Evolutionary conservation across 2,888 invertebrate genomes (phyloP), one percentile per base, ranked within the genome.

Genomic region (Hypomecis punctinalis): DNA sequence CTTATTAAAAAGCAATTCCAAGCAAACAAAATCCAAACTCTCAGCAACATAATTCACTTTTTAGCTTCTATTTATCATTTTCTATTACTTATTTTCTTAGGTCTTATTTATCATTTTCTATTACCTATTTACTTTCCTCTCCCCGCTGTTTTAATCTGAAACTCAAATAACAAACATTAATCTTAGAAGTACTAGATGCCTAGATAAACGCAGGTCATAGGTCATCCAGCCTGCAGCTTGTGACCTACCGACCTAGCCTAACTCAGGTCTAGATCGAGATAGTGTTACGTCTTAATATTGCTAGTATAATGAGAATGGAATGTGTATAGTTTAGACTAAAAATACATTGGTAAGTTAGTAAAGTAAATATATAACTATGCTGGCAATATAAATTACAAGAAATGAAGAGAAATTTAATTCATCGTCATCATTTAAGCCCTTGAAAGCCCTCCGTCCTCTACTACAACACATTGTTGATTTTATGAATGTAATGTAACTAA

Each of bases 211-310:
- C 45, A 65, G 64, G 70, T 70, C 69, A 42, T 36, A 69, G 75
- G 75, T 74, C 73, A 73, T 60, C 33, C 49, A 63, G 73, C 78
- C 69, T 65, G 57, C 53, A 72, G 75, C 56, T 68, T 53, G 51
- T 57, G 77, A 79, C 74, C 76, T 68, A 54, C 35, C 46, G 71
- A 72, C 73, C 73, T 61, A 39, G n/a, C n/a, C n/a, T n/a, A n/a
- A n/a, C n/a, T n/a, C n/a, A 23, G 7, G 61, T 54, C 60, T 67
- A 58, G 49, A 69, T 69, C 60, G 39, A 70, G 72, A 74, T 74
- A 69, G 54, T 48, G 66, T 73, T 71, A 73, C 74, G 63, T 71
- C 73, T 76, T 71, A 40, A 39, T 52, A 46, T 33, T 48, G 8
- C 33, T 35, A 47, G 37, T 11, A 7, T 61, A 55, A 56, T 56